Percentiles rank a stretch among this genome's conserved stretches.
Conservation (phyloP, 2,113 vertebrate species). For the Sterna hirundo region DNA sequence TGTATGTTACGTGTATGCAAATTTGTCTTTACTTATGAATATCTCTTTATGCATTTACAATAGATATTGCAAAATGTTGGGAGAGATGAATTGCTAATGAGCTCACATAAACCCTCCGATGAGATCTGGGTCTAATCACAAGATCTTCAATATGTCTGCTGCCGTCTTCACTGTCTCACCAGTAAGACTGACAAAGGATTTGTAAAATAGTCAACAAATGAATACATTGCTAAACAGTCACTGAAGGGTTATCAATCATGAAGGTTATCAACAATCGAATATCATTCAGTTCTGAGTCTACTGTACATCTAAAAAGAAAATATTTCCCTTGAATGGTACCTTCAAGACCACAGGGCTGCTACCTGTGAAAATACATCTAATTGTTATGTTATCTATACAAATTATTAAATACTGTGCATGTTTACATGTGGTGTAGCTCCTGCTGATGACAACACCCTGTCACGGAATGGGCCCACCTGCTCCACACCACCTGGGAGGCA, state of each 20-base stretch:
- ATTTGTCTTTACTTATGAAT: neutral
- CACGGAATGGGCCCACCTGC: neutral
- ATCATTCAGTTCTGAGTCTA: neutral
- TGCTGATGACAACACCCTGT: neutral
- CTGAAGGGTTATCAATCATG: neutral
- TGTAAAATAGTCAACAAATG: neutral
- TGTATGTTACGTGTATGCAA: neutral
- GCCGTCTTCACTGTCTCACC: neutral
- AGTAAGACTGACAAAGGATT: neutral
- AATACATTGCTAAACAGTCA: neutral
- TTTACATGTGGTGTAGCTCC: neutral
- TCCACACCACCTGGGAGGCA: neutral
- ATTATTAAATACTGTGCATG: neutral
- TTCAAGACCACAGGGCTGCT: neutral
- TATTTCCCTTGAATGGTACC: neutral
- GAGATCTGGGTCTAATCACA: neutral
- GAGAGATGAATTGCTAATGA: neutral
- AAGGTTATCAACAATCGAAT: neutral
- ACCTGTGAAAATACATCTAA: neutral
- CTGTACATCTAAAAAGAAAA: neutral
- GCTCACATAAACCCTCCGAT: neutral
- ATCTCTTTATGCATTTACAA: neutral
- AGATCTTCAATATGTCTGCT: neutral
- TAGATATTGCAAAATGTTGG: neutral
- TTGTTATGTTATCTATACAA: neutral